Conservation (phyloP, 1,140 invertebrate genomes). For the Lineus longissimus region DNA sequence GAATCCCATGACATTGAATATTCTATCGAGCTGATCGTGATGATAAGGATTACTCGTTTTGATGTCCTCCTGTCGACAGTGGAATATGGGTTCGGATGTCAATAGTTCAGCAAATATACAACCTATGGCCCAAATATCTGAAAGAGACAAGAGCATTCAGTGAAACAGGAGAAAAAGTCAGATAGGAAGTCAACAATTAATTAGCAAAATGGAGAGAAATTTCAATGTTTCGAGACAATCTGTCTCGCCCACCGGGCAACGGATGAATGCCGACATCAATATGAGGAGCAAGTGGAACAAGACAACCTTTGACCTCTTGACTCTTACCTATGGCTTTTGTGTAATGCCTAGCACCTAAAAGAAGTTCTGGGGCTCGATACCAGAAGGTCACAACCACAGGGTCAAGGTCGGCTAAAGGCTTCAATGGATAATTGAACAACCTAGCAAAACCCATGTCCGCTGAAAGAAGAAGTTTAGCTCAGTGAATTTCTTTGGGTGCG, state of each 20-base stretch:
- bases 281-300: no score
- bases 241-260: neutral
- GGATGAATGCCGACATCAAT: neutral
- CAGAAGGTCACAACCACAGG: conserved; percentile 99
- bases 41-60: conserved; percentile 99
- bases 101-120: conserved; percentile 82
- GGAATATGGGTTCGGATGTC: conserved; percentile 95
- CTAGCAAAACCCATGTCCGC: conserved; percentile 99
- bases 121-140: conserved; percentile 99
- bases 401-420: conserved; percentile 84
- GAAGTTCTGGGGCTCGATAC: conserved; percentile 95
- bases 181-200: neutral
- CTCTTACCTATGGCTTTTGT: conserved; percentile 92
- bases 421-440: conserved; percentile 96
- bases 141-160: conserved; percentile 16
- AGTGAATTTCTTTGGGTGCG: neutral
- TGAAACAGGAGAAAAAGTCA: neutral
- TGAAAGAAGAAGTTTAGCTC: conserved; percentile 20
- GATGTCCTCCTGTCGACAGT: conserved; percentile 99
- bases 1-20: conserved; percentile 99
- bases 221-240: neutral
- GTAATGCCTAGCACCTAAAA: conserved; percentile 95
- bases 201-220: neutral
- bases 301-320: no score
- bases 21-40: conserved; percentile 97